Conservation (phyloP, 2,797 vertebrate genomes). For the Artibeus lituratus region DNA sequence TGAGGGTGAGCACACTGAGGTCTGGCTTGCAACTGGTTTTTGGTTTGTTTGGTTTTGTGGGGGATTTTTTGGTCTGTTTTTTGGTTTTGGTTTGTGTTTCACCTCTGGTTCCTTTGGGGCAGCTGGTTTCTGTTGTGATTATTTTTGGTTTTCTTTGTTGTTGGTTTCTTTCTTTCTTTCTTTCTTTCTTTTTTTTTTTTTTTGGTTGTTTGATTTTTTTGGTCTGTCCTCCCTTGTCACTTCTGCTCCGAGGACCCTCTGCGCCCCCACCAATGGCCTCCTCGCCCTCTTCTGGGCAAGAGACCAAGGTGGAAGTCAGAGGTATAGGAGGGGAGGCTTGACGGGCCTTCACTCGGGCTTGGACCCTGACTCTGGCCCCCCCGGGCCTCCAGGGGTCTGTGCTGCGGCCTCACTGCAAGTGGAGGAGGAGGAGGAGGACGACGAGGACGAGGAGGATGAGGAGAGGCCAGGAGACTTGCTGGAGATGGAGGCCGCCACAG, state of each 20-base stretch:
- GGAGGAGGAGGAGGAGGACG: constrained; percentile 77
- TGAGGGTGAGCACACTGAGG: constrained; percentile 57
- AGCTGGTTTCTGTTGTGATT: constrained; percentile 74
- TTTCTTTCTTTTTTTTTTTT: constrained; percentile 34
- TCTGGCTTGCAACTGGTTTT: constrained; percentile 72
- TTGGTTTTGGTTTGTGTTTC: constrained; percentile 54
- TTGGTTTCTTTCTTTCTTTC: constrained; percentile 39
- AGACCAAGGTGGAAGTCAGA: background rate
- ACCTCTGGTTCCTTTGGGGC: constrained; percentile 69
- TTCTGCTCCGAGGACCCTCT: constrained; percentile 62
- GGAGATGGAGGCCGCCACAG: constrained; percentile 80
- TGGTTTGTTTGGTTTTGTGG: constrained; percentile 61
- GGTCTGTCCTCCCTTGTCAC: constrained; percentile 71
- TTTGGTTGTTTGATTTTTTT: constrained; percentile 66
- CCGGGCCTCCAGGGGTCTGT: constrained; percentile 85
- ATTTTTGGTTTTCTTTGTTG: constrained; percentile 70
- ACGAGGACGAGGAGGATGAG: constrained; percentile 87
- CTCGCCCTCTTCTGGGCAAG: constrained; percentile 77
- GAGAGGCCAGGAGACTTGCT: constrained; percentile 86
- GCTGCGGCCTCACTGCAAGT: constrained; percentile 88
- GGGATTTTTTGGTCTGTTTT: constrained; percentile 17
- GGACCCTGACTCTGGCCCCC: constrained; percentile 79
- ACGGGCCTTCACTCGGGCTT: constrained; percentile 87
- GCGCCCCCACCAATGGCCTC: constrained; percentile 75
- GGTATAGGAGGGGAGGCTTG: constrained; percentile 50